phyloP scores from a whole-genome alignment of 2,113 vertebrate genomes.

The Pygathrix nemaeus region DNA sequence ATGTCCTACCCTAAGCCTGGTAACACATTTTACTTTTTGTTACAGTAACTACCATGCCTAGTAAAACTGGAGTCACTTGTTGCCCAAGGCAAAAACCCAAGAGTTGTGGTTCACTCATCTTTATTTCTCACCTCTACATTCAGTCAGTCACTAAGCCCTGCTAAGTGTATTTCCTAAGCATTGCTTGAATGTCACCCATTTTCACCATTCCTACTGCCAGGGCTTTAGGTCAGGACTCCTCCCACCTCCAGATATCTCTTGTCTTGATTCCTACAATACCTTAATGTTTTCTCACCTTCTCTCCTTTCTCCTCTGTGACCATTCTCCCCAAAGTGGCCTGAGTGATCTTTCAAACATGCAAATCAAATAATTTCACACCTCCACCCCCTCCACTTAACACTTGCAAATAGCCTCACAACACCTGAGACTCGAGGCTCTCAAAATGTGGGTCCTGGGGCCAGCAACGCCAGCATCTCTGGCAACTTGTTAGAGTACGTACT shows the following conservation, averaged over 20 bases:
- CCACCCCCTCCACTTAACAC: background rate
- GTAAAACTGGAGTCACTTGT: background rate
- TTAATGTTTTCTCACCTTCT: background rate
- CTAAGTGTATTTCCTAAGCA: background rate
- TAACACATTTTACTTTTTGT: background rate
- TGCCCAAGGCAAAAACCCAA: background rate
- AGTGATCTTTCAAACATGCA: conserved; percentile 34
- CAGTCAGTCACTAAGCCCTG: conserved; percentile 6
- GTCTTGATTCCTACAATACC: background rate
- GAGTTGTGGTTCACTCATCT: background rate
- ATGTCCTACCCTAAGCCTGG: background rate
- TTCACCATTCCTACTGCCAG: background rate
- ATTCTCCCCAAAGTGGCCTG: background rate
- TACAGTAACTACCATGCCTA: background rate
- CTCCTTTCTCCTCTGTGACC: background rate
- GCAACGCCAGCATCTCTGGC: background rate
- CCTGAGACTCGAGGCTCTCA: background rate
- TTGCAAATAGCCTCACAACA: background rate
- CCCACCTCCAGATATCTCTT: background rate
- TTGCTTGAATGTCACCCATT: background rate
- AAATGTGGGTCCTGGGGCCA: background rate
- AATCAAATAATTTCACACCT: background rate
- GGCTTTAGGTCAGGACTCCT: background rate
- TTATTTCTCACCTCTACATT: conserved; percentile 22
- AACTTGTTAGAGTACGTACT: background rate